Percentiles rank a stretch among this genome's conserved stretches.
phyloP scores from a whole-genome alignment of 2,888 invertebrate genomes.

The Acleris cristana region DNA sequence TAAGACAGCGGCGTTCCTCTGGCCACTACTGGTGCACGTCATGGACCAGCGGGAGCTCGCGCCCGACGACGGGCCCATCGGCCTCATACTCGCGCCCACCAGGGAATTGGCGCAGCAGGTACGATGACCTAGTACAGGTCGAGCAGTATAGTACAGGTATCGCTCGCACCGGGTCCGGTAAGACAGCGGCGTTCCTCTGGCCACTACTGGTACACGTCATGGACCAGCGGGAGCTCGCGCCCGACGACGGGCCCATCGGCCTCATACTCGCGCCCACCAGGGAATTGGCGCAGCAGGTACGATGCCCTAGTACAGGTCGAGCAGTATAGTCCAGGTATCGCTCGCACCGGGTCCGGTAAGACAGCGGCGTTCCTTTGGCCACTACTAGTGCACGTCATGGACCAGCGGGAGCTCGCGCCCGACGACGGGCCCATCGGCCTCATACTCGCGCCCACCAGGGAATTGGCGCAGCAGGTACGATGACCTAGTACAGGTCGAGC shows the following conservation, averaged over 20 bases:
- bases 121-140: background rate
- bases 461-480: conserved; percentile 73
- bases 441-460: conserved; percentile 98
- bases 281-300: conserved; percentile 82
- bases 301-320: background rate
- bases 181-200: conserved; percentile 99
- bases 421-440: conserved; percentile 98
- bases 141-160: too few relatives aligned
- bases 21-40: conserved; percentile 98
- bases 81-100: conserved; percentile 97
- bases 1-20: conserved; percentile 99
- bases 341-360: conserved; percentile 98
- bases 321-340: too few relatives aligned
- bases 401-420: conserved; percentile 90
- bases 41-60: conserved; percentile 95
- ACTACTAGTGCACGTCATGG: conserved; percentile 97
- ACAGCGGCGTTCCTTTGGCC: conserved; percentile 99
- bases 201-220: conserved; percentile 98
- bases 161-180: conserved; percentile 98
- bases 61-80: conserved; percentile 97
- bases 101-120: conserved; percentile 86
- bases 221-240: conserved; percentile 92
- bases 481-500: background rate
- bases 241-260: conserved; percentile 97
- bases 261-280: conserved; percentile 98